Conservation (phyloP, 2,113 vertebrate genomes). For the Laticauda colubrina region DNA sequence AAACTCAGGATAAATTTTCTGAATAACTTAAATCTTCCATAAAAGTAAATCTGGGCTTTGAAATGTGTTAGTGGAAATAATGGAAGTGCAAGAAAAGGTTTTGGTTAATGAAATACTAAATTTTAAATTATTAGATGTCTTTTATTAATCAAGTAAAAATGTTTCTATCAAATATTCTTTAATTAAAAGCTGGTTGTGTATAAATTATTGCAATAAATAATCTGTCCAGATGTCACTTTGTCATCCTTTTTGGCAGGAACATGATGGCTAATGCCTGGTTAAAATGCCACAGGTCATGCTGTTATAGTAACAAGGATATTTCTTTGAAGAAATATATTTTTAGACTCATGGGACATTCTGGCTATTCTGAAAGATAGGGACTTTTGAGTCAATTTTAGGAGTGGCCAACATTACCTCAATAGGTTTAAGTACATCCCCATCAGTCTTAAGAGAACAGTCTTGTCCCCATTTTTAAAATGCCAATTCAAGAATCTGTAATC, state of each 20-base stretch:
- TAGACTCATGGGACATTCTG: not conserved
- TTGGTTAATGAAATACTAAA: not conserved
- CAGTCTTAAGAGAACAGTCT: not conserved
- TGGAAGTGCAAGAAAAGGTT: not conserved
- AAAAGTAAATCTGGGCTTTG: not conserved
- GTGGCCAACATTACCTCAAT: not conserved
- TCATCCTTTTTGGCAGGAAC: not conserved
- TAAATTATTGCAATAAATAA: not conserved
- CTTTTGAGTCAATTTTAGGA: not conserved
- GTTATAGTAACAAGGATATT: not conserved
- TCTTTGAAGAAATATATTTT: not conserved
- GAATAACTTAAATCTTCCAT: not conserved
- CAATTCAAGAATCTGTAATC: not conserved
- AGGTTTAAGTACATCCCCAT: not conserved
- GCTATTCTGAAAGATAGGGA: not conserved
- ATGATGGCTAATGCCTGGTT: not conserved
- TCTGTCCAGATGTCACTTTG: not conserved
- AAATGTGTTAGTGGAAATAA: not conserved
- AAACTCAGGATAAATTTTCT: not conserved
- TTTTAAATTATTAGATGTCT: not conserved
- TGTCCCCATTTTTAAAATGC: not conserved
- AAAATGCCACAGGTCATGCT: not conserved
- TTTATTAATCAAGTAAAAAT: not conserved
- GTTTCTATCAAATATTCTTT: not conserved
- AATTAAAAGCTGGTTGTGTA: not conserved